Evolutionary conservation across 2,888 invertebrate species (phyloP).

Genomic region (Escarpia spicata): DNA sequence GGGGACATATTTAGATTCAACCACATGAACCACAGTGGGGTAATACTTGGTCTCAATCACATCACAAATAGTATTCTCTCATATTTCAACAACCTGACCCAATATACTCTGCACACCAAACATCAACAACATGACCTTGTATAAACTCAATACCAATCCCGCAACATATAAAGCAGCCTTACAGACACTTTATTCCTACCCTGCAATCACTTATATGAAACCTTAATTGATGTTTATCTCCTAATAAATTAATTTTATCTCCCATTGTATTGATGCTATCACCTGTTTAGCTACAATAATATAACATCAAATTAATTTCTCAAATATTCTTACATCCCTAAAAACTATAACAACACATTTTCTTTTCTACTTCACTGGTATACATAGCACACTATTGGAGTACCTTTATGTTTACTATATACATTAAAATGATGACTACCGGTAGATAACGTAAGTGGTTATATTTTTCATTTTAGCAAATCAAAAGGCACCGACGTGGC

Average conservation of each 20-base stretch:
- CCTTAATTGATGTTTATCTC: too few species aligned
- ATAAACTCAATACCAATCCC: background rate
- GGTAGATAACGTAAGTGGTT: background rate
- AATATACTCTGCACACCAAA: constrained; percentile 10
- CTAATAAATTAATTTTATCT: too few species aligned
- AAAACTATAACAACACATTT: background rate
- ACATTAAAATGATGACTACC: background rate
- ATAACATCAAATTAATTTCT: background rate
- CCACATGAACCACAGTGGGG: background rate
- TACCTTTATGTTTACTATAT: background rate
- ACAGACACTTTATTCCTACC: background rate
- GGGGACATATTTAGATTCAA: background rate
- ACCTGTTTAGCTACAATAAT: background rate
- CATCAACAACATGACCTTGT: background rate
- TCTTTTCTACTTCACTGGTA: constrained; percentile 12
- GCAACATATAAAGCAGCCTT: background rate
- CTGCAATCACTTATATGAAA: too few species aligned
- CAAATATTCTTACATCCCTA: background rate
- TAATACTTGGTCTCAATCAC: background rate
- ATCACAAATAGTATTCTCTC: background rate
- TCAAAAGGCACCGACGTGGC: background rate
- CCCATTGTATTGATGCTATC: background rate
- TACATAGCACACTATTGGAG: background rate
- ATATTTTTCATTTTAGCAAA: background rate
- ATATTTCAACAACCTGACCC: background rate